Conservation (phyloP, 2,113 vertebrate genomes). For the Rallus limicola region DNA sequence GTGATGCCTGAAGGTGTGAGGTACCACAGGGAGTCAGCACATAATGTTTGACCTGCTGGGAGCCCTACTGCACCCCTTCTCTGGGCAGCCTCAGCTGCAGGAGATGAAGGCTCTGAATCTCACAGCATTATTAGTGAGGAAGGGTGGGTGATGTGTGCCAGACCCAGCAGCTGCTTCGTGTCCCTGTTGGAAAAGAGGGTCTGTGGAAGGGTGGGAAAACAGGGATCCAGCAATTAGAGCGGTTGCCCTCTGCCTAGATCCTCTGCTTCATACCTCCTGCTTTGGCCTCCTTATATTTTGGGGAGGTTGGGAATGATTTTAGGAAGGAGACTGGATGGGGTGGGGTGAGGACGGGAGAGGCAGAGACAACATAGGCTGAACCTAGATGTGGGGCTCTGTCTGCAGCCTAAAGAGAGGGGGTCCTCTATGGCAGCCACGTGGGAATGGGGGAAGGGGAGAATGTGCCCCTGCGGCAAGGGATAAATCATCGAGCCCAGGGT, state of each 20-base stretch:
- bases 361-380: neutral
- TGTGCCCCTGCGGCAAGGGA: neutral
- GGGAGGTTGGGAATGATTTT: neutral
- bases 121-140: neutral
- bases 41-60: neutral
- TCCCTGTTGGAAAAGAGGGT: neutral
- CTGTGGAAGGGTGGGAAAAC: neutral
- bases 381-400: neutral
- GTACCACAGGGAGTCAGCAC: neutral
- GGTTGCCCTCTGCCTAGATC: neutral
- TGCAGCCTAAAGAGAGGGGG: neutral
- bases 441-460: neutral
- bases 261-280: neutral
- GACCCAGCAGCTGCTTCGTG: neutral
- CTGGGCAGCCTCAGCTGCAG: neutral
- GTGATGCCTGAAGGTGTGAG: neutral
- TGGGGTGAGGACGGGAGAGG: neutral
- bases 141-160: neutral
- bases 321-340: neutral
- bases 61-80: neutral
- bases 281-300: neutral
- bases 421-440: neutral
- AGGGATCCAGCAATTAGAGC: neutral
- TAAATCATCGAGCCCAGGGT: constrained; percentile 31
- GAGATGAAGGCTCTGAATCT: neutral